phyloP scores from a whole-genome alignment of 1,140 invertebrate genomes.

The Drosophila ficusphila region DNA sequence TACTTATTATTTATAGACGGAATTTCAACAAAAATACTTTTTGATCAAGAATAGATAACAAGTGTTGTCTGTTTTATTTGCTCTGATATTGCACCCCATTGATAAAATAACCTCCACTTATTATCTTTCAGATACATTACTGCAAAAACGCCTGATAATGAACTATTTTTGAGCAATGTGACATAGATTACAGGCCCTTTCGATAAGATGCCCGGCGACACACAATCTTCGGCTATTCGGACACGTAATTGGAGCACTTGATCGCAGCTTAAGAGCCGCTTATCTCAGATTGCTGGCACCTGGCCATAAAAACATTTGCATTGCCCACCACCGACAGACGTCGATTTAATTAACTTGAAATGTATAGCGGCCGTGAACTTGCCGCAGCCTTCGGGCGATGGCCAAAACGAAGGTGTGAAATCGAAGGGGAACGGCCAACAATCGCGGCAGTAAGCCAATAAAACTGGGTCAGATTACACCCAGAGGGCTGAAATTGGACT shows the following conservation, averaged over 20 bases:
- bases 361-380: constrained; percentile 51
- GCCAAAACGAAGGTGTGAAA: constrained; percentile 47
- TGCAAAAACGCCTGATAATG: constrained; percentile 4
- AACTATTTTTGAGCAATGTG: constrained; percentile 2
- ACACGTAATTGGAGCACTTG: constrained; percentile 61
- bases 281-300: constrained; percentile 25
- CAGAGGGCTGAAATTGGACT: constrained; percentile 28
- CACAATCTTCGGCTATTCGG: constrained; percentile 46
- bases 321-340: constrained; percentile 5
- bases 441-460: constrained; percentile 7
- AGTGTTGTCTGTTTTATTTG: constrained; percentile 6
- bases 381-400: constrained; percentile 25
- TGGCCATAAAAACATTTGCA: constrained; percentile 33
- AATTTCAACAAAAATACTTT: constrained; percentile 7
- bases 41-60: constrained; percentile 6
- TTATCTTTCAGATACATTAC: constrained; percentile 14
- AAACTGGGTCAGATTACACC: constrained; percentile 69
- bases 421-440: constrained; percentile 17
- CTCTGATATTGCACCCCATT: background rate
- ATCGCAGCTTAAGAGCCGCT: constrained; percentile 19
- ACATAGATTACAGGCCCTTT: constrained; percentile 27
- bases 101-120: constrained; percentile 1
- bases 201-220: constrained; percentile 52
- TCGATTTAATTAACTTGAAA: constrained; percentile 35
- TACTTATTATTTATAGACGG: background rate